phyloP scores from a whole-genome alignment of 2,797 vertebrate genomes.

The Pantherophis alleghaniensis region DNA sequence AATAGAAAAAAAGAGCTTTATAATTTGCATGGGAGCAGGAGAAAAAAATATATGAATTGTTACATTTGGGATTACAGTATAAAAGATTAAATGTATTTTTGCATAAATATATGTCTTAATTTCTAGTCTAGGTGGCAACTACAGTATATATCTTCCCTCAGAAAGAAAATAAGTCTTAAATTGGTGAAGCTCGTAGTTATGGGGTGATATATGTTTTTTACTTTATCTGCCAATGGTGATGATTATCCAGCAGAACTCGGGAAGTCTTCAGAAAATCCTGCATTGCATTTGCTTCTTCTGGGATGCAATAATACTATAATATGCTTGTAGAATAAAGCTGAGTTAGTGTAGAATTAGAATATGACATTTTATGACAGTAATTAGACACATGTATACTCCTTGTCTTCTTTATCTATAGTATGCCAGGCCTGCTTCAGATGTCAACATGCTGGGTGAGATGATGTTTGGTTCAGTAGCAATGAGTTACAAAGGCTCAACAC shows the following conservation, averaged over 20 bases:
- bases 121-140: background rate
- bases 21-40: background rate
- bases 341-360: background rate
- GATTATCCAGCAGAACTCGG: background rate
- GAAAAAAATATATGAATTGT: background rate
- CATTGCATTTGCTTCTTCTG: background rate
- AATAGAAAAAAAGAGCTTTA: background rate
- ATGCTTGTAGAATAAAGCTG: background rate
- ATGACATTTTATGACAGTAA: background rate
- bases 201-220: background rate
- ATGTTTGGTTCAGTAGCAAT: constrained; percentile 89
- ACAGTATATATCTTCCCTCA: background rate
- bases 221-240: background rate
- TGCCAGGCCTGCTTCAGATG: constrained; percentile 82
- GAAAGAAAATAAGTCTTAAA: background rate
- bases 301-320: background rate
- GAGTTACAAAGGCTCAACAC: constrained; percentile 85
- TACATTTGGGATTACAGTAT: background rate
- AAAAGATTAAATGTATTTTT: background rate
- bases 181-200: background rate
- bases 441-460: constrained; percentile 89
- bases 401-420: constrained; percentile 66
- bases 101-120: background rate
- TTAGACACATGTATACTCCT: background rate
- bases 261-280: background rate